Conservation (phyloP, 2,888 invertebrate genomes). For the Lamellibrachia columna region DNA sequence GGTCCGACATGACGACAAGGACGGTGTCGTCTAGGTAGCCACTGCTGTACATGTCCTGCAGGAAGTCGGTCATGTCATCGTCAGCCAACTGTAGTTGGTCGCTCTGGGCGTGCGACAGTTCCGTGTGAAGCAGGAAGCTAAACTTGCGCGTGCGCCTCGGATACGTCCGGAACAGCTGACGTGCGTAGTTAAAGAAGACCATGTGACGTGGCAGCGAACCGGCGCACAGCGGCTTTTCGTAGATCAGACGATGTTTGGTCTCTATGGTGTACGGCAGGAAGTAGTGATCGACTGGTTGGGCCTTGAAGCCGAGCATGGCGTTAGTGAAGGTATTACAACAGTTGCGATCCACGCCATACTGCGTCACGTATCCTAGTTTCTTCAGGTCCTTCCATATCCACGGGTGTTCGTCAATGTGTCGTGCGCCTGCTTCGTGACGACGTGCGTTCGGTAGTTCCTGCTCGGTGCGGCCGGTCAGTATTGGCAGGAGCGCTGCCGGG, state of each 20-base stretch:
- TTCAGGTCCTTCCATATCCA: conserved; percentile 81
- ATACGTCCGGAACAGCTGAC: conserved; percentile 73
- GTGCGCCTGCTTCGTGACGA: too few species aligned
- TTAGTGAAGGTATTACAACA: conserved; percentile 86
- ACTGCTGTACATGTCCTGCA: conserved; percentile 71
- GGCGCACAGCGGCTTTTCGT: conserved; percentile 66
- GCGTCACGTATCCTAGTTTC: conserved; percentile 71
- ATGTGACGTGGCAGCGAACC: conserved; percentile 78
- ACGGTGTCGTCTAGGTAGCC: conserved; percentile 81
- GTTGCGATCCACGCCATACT: conserved; percentile 88
- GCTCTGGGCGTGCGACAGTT: conserved; percentile 86
- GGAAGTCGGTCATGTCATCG: conserved; percentile 71
- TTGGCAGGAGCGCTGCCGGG: conserved; percentile 32
- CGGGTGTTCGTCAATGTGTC: conserved; percentile 76
- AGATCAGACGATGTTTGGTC: not conserved
- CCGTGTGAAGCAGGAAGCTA: conserved; percentile 87
- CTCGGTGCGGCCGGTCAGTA: conserved; percentile 30
- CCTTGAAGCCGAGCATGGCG: conserved; percentile 86
- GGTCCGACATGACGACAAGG: conserved; percentile 90
- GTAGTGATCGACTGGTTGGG: conserved; percentile 89
- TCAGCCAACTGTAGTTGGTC: conserved; percentile 83
- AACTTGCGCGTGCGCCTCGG: conserved; percentile 77
- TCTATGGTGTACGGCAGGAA: conserved; percentile 75
- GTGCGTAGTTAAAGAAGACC: conserved; percentile 65
- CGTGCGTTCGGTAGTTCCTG: conserved; percentile 31